These are phyloP conservation scores for Lycopodina hypogea DNA, from an alignment of 37 sponge, comb jelly and placozoan genomes.

Conservation along the genomic window DNA sequence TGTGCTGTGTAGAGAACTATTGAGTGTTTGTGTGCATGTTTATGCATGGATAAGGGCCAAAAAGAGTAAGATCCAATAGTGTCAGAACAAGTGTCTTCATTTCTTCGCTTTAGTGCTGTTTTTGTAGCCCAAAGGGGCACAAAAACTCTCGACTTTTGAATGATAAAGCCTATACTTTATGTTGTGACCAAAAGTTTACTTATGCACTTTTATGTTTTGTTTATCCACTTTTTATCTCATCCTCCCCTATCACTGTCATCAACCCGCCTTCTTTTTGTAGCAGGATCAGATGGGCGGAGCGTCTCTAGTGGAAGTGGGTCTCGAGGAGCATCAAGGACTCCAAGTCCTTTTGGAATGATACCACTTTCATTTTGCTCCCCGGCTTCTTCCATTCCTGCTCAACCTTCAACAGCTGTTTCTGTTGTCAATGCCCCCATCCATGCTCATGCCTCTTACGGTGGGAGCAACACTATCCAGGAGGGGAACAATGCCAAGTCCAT, in stretches of 20 bases:
- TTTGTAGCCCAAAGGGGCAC: too few species aligned
- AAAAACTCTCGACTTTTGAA: too few species aligned
- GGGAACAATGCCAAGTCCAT: conserved; percentile 35
- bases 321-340: conserved; percentile 29
- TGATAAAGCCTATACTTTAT: too few species aligned
- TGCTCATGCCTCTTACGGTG: conserved; percentile 33
- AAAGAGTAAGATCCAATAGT: too few species aligned
- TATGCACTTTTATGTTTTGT: neutral
- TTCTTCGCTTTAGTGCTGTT: too few species aligned
- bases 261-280: neutral
- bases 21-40: too few species aligned
- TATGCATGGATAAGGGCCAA: too few species aligned
- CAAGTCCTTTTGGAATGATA: conserved; percentile 13
- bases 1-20: too few species aligned
- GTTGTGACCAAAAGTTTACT: too few species aligned
- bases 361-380: conserved; percentile 4
- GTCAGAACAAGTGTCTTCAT: too few species aligned
- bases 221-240: neutral
- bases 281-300: conserved; percentile 25
- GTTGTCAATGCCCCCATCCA: neutral
- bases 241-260: neutral
- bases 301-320: conserved; percentile 30
- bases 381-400: conserved; percentile 50
- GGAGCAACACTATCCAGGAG: conserved; percentile 47
- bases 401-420: conserved; percentile 25